Conservation (phyloP, 2,797 vertebrate species). For the Esox lucius region DNA sequence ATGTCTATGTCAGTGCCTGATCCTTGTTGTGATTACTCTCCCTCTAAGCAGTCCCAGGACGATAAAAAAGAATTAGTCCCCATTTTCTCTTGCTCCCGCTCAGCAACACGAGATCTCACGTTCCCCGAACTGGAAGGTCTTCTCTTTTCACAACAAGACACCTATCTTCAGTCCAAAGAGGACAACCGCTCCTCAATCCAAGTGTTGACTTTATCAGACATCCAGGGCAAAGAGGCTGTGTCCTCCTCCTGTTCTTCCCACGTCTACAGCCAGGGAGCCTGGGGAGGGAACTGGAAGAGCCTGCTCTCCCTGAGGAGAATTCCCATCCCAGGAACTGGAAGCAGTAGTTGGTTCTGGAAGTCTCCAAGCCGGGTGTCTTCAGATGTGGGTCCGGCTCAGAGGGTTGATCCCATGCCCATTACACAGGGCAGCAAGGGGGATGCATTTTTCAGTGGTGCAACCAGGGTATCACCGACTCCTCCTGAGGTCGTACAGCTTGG, state of each 20-base stretch:
- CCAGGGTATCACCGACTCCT: constrained; percentile 3
- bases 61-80: constrained; percentile 57
- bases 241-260: constrained; percentile 51
- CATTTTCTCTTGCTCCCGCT: constrained; percentile 73
- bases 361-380: constrained; percentile 56
- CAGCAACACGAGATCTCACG: constrained; percentile 69
- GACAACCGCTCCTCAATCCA: constrained; percentile 44
- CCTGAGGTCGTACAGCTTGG: constrained; percentile 26
- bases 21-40: constrained; percentile 74
- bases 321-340: constrained; percentile 55
- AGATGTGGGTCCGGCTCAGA: constrained; percentile 23
- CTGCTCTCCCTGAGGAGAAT: constrained; percentile 58
- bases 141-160: constrained; percentile 60
- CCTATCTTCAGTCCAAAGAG: constrained; percentile 32
- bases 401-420: background rate
- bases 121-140: constrained; percentile 77
- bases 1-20: constrained; percentile 70
- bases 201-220: constrained; percentile 43
- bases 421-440: constrained; percentile 16
- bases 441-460: constrained; percentile 7
- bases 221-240: constrained; percentile 18
- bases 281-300: constrained; percentile 54
- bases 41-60: constrained; percentile 58
- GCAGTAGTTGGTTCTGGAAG: constrained; percentile 52
- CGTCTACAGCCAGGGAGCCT: constrained; percentile 42